phyloP scores from a whole-genome alignment of 2,797 vertebrate species.

The Cirrhinus molitorella region DNA sequence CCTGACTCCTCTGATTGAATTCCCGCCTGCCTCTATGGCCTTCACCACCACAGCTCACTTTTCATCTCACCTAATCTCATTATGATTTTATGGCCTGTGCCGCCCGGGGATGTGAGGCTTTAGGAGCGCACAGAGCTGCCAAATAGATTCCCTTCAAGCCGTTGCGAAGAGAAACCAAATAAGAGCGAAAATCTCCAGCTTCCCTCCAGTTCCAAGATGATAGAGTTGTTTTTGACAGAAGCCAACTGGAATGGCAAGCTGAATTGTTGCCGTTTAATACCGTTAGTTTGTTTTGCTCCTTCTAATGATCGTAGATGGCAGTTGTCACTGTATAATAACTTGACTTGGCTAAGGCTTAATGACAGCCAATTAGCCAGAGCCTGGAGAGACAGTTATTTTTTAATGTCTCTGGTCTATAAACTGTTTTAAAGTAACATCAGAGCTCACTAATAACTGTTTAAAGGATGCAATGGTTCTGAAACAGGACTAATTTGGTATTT shows the following conservation, averaged over 20 bases:
- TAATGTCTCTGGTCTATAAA: constrained; percentile 49
- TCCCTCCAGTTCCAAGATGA: constrained; percentile 46
- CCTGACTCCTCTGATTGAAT: constrained; percentile 61
- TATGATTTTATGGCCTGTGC: constrained; percentile 68
- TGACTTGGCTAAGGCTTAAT: constrained; percentile 58
- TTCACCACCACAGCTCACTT: constrained; percentile 61
- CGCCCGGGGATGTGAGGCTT: constrained; percentile 57
- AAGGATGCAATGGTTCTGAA: constrained; percentile 44
- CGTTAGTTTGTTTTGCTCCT: neutral
- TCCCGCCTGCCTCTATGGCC: constrained; percentile 53
- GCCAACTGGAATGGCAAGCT: neutral
- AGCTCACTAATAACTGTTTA: constrained; percentile 33
- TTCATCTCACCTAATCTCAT: constrained; percentile 70
- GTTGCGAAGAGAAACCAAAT: constrained; percentile 34
- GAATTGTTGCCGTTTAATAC: neutral
- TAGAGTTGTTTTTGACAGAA: constrained; percentile 51
- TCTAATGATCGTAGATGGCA: constrained; percentile 54
- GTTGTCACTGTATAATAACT: constrained; percentile 53
- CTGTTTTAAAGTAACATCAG: constrained; percentile 39
- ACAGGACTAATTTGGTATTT: constrained; percentile 18
- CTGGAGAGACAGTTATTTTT: constrained; percentile 57
- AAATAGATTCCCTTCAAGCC: constrained; percentile 59
- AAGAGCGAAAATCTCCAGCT: constrained; percentile 39
- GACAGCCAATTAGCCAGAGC: constrained; percentile 59
- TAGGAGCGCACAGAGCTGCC: constrained; percentile 48